Conservation (phyloP, 2,888 invertebrate genomes). For the Leistus spinibarbis region DNA sequence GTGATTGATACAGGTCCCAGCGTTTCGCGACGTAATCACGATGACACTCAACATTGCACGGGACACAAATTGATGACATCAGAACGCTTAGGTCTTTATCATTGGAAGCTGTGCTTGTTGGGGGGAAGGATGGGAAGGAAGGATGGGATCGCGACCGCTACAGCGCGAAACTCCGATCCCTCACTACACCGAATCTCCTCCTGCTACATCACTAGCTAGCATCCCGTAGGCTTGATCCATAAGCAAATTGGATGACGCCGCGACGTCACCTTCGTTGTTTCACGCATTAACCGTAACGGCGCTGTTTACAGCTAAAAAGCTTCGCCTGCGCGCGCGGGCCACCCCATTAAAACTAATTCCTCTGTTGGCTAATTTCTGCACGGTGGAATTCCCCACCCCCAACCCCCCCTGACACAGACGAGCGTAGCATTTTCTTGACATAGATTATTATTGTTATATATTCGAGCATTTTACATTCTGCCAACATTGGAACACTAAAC, state of each 20-base stretch:
- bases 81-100: slow-evolving; percentile 48
- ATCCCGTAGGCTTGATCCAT: slow-evolving; percentile 11
- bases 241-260: slow-evolving; percentile 19
- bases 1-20: slow-evolving; percentile 19
- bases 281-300: slow-evolving; percentile 13
- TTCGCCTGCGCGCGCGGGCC: background rate
- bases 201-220: no score
- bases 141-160: slow-evolving; percentile 18
- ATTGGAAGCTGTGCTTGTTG: background rate
- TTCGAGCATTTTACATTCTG: no score
- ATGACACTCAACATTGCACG: slow-evolving; percentile 49
- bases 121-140: slow-evolving; percentile 14
- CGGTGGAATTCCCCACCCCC: background rate
- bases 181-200: no score
- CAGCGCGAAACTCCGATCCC: no score
- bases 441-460: background rate
- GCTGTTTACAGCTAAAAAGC: slow-evolving; percentile 8
- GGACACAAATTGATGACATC: slow-evolving; percentile 49
- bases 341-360: slow-evolving; percentile 7
- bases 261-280: slow-evolving; percentile 17
- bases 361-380: background rate
- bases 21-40: slow-evolving; percentile 46
- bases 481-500: no score
- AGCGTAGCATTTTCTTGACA: background rate
- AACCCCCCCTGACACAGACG: background rate